Evolutionary conservation across 1,140 invertebrate species (phyloP), one percentile per base, ranked within the genome.

Genomic region (Muscidifurax raptorellus): DNA sequence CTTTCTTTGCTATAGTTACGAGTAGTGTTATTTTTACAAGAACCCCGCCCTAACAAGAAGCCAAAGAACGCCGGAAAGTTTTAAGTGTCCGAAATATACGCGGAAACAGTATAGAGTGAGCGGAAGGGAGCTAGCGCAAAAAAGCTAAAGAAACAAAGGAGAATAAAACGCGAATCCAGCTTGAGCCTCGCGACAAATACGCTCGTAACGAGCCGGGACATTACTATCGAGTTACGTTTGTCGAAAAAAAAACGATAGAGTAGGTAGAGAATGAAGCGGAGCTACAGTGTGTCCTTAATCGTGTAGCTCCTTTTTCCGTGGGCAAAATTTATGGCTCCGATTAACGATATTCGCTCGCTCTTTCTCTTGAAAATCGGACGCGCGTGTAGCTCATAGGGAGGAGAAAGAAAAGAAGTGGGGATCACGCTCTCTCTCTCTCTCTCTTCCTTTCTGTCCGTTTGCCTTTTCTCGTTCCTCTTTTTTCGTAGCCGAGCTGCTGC

Each of bases 251-350:
- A 69, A 69, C 66, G 25, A 69, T 30, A 69, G 52, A 59, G 76
- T 59, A 30, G 47, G 22, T 18, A 78, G n/a, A 59, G 52, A 30
- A 25, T 64, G 27, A 69, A 66, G 64, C 32, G 13, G 40, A 30
- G 36, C 30, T 47, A 74, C 36, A 80, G 59, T 52, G 66, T 69
- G 25, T 32, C 74, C 74, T 82, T 75, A 80, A 87, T 86, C 82
- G 76, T 44, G 40, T 64, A 81, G 77, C 69, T 79, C 13, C 27
- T 80, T 83, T 83, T 83, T 10, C 67, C 76, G 30, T 27, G 71
- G 25, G 18, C 78, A 36, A 66, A 84, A 88, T 87, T 86, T 87
- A 88, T 86, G 40, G 79, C 84, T 88, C 80, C 72, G 79, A 77
- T 83, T 87, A 82, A 79, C 64, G 82, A 83, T 85, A 86, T 85